Base-by-base conservation (phyloP, 2,113 vertebrate genomes). In the Microtus oregoni region DNA sequence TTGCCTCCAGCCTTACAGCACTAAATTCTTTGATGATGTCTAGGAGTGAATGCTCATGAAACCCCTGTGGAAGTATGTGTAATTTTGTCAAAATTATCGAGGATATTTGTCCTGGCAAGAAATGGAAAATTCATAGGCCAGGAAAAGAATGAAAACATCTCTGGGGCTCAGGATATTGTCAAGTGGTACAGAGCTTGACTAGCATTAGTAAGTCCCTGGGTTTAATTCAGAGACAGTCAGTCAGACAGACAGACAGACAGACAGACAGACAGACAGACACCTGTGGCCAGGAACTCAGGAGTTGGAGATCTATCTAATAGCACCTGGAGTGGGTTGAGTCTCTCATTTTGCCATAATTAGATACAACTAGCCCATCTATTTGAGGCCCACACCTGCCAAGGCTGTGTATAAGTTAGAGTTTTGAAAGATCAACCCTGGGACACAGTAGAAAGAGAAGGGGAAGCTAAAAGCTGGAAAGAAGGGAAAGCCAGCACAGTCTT, bases 1-100 rank as follows among this genome's bases (percentile, higher is more conserved):
- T 87, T 83, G 85, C 87, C 70, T 94, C 94, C 78, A 97, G 95
- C 83, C 26, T 89, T 79, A 96, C 63, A 91, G 52, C 70, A 52
- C 24, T 94, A 67, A 95, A 55, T 77, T 95, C 68, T 95, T 95
- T 95, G 90, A 92, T 78, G 76, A 77, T 96, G 91, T 89, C 0
- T 12, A 93, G 78, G 86, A 94, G 85, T 94, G 97, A 96, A 96
- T n/a, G 35, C 35, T 86, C 70, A 94, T 63, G 52, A 86, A 96
- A 77, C 76, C 87, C 92, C 90, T 81, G 52, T 24, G 88, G 90
- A 77, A 90, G 79, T 70, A 82, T 81, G 44, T 19, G 50, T 13
- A 61, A 12, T 82, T 88, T 65, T 92, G 81, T 94, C 68, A 86
- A 86, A 96, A 93, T 91, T 75, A 86, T 17, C 11, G 30, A 95